Evolutionary conservation across 1,140 invertebrate genomes (phyloP).

Genomic region (Alviniconcha marisindica): DNA sequence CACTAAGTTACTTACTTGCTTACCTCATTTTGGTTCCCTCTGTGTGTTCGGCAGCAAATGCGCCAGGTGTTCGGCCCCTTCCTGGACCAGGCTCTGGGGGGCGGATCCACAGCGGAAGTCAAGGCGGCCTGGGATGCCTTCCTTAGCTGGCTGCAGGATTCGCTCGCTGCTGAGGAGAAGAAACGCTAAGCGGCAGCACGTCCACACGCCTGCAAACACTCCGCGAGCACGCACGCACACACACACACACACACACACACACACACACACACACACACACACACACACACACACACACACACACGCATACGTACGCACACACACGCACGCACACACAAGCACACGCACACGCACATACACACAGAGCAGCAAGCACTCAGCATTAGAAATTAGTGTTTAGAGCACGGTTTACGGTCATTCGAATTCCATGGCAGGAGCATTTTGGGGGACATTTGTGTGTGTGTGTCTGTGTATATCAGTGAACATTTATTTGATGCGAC

Average conservation of each 20-base stretch:
- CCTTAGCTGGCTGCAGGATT: constrained; percentile 8
- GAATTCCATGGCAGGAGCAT: too few relatives aligned
- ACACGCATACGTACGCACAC: not conserved
- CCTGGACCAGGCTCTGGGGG: constrained; percentile 14
- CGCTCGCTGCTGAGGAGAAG: constrained; percentile 31
- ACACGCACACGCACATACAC: not conserved
- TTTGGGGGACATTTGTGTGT: too few relatives aligned
- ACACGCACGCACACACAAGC: not conserved
- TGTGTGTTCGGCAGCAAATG: constrained; percentile 27
- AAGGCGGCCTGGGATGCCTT: constrained; percentile 35
- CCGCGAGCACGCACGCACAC: too few relatives aligned
- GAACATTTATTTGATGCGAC: too few relatives aligned
- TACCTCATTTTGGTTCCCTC: too few relatives aligned
- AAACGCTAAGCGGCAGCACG: not conserved
- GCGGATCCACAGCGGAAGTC: not conserved
- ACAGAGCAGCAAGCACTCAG: too few relatives aligned
- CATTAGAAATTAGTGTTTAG: too few relatives aligned
- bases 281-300: not conserved
- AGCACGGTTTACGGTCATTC: too few relatives aligned
- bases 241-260: constrained; percentile 8
- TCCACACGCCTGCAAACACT: too few relatives aligned
- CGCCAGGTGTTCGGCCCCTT: constrained; percentile 13
- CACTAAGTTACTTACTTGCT: too few relatives aligned
- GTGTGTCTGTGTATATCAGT: too few relatives aligned
- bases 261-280: not conserved